phyloP scores from a whole-genome alignment of 2,113 vertebrate species.

The Myotis lucifugus region DNA sequence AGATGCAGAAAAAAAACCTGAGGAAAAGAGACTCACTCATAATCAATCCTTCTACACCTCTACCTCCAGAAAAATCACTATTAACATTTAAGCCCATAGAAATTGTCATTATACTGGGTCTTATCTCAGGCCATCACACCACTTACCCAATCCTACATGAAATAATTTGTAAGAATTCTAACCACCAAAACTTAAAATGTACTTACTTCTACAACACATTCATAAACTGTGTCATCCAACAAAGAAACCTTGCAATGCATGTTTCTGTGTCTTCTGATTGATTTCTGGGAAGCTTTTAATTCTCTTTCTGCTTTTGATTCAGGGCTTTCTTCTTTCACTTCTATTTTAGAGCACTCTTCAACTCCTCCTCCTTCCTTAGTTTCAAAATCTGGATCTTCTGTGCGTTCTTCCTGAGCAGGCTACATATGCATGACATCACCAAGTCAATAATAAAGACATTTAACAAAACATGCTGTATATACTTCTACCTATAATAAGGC shows the following conservation, averaged over 20 bases:
- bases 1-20: not conserved
- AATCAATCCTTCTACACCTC: not conserved
- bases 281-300: constrained; percentile 84
- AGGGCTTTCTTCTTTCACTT: constrained; percentile 80
- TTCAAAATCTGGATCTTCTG: constrained; percentile 85
- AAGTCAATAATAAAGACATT: constrained; percentile 16
- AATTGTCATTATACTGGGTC: not conserved
- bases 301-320: constrained; percentile 86
- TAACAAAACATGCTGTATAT: constrained; percentile 9
- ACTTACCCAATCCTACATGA: not conserved
- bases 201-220: constrained; percentile 95
- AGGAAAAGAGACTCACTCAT: constrained; percentile 18
- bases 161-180: not conserved
- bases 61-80: not conserved
- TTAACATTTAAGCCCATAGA: constrained; percentile 11
- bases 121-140: not conserved
- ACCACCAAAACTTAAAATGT: not conserved
- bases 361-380: constrained; percentile 82
- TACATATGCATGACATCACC: constrained; percentile 68
- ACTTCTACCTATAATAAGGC: not conserved
- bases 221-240: constrained; percentile 92
- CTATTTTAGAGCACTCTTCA: constrained; percentile 80
- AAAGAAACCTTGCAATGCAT: constrained; percentile 95
- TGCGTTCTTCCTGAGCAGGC: constrained; percentile 90
- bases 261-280: constrained; percentile 87